Conservation (phyloP, 2,113 vertebrate species). For the Uria aalge region DNA sequence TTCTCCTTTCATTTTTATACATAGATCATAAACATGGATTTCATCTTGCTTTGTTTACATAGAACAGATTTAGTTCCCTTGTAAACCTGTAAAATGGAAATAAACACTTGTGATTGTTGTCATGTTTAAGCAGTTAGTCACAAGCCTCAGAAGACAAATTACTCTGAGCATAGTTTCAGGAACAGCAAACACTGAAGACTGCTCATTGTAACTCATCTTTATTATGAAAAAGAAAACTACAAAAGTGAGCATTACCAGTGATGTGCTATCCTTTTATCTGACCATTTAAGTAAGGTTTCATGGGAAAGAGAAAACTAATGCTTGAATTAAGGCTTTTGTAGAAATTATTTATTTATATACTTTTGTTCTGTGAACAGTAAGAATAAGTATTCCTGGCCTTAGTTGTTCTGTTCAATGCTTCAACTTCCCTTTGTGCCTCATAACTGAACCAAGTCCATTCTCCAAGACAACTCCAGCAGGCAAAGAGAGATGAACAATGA, state of each 20-base stretch:
- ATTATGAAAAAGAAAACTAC: not conserved
- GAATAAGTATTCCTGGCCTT: not conserved
- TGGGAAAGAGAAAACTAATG: not conserved
- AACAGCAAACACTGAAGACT: not conserved
- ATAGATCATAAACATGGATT: constrained; percentile 5
- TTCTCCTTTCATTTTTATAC: not conserved
- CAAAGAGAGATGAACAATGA: not conserved
- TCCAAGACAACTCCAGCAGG: not conserved
- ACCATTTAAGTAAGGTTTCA: not conserved
- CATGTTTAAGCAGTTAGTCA: constrained; percentile 27
- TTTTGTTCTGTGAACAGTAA: not conserved
- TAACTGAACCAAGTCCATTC: not conserved
- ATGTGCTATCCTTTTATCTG: not conserved
- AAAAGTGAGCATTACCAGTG: not conserved
- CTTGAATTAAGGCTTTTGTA: not conserved
- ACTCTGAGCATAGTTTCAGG: not conserved
- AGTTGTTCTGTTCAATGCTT: not conserved
- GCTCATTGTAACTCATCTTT: constrained; percentile 22
- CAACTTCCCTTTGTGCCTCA: not conserved
- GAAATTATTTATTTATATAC: not conserved
- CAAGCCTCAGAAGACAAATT: constrained; percentile 30
- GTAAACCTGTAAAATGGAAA: constrained; percentile 45
- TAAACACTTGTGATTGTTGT: not conserved
- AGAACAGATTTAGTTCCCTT: constrained; percentile 32
- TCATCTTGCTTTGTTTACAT: constrained; percentile 8